A percentile compares a stretch with the other conserved stretches of the same genome.
Evolutionary conservation across 2,113 vertebrate species (phyloP).

Genomic region (Callithrix jacchus): DNA sequence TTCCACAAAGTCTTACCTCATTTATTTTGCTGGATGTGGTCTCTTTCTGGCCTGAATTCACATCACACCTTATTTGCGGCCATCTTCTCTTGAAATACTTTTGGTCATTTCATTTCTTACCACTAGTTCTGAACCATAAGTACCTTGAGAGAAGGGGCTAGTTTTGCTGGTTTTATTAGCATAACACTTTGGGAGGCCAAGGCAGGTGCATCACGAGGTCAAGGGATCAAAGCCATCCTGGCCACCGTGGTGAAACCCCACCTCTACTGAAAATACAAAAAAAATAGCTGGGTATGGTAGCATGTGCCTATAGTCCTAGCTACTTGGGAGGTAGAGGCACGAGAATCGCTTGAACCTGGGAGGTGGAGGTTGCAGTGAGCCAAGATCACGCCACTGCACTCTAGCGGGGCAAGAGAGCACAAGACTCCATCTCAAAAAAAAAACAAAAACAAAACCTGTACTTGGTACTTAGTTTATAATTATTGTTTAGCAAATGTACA

Average conservation of each 20-base stretch:
- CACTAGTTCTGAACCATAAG: not conserved
- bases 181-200: not conserved
- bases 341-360: too few relatives aligned
- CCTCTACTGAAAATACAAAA: too few relatives aligned
- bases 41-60: not conserved
- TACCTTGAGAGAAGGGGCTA: not conserved
- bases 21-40: not conserved
- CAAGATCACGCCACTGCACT: too few relatives aligned
- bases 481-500: not conserved
- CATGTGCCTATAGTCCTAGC: too few relatives aligned
- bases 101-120: not conserved
- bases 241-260: too few relatives aligned
- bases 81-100: not conserved
- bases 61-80: not conserved
- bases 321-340: too few relatives aligned
- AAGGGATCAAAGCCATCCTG: too few relatives aligned
- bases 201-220: too few relatives aligned
- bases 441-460: not conserved
- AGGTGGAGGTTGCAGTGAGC: too few relatives aligned
- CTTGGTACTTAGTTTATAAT: not conserved
- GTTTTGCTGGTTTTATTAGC: not conserved
- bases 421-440: too few relatives aligned
- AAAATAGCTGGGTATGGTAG: too few relatives aligned
- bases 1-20: not conserved
- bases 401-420: too few relatives aligned